phyloP scores from a whole-genome alignment of 2,888 invertebrate genomes.

The Pammene fasciana region DNA sequence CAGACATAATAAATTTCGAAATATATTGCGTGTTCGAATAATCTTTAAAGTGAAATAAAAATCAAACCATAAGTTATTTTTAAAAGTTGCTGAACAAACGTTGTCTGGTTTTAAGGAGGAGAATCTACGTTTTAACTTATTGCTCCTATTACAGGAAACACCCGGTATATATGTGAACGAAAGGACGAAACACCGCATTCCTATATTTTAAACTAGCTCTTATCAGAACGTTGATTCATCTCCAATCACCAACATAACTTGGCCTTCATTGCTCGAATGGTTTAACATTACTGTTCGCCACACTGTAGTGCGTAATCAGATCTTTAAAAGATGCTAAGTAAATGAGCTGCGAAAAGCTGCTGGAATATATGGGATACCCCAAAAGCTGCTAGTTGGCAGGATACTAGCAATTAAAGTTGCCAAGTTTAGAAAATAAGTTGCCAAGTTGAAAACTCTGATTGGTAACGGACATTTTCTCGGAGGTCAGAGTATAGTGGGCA shows the following conservation, averaged over 20 bases:
- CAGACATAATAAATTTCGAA: too few relatives aligned
- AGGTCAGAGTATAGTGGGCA: conserved; percentile 52
- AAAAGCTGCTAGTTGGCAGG: too few relatives aligned
- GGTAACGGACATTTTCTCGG: conserved; percentile 17
- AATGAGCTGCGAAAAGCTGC: not conserved
- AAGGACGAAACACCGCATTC: conserved; percentile 41
- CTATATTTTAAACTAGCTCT: conserved; percentile 38
- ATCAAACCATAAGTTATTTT: too few relatives aligned
- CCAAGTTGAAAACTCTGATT: not conserved
- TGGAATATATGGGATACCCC: not conserved
- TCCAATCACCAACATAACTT: conserved; percentile 34
- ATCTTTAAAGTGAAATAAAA: too few relatives aligned
- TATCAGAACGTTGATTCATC: conserved; percentile 39
- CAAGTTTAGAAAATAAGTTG: not conserved
- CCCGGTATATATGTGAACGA: too few relatives aligned
- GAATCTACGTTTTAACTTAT: too few relatives aligned
- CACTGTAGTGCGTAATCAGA: not conserved
- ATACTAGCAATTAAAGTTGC: too few relatives aligned
- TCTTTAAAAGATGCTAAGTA: not conserved
- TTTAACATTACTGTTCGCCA: not conserved
- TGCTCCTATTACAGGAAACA: too few relatives aligned
- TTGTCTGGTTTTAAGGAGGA: too few relatives aligned
- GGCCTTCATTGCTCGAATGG: conserved; percentile 5
- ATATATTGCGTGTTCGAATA: too few relatives aligned
- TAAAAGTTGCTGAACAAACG: too few relatives aligned